Conservation (phyloP, 1,140 invertebrate species). For the Dysdera silvatica region DNA sequence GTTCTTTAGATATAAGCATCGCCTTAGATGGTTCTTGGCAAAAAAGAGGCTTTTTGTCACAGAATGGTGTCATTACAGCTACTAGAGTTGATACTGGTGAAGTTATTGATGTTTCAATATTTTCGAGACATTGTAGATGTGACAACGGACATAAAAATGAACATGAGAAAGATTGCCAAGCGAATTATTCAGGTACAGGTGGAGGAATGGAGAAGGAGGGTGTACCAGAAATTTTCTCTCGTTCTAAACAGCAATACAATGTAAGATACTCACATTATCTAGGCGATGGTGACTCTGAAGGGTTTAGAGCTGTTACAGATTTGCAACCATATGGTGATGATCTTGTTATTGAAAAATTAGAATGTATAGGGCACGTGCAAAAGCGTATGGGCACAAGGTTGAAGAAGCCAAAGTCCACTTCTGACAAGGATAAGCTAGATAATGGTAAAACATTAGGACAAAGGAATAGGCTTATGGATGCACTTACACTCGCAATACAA, state of each 20-base stretch:
- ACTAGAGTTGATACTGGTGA: slow-evolving; percentile 31
- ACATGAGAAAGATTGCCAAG: slow-evolving; percentile 11
- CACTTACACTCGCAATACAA: not conserved
- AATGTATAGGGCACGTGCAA: slow-evolving; percentile 2
- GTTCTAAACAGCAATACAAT: slow-evolving; percentile 13
- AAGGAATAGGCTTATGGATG: not conserved
- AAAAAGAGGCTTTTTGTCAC: slow-evolving; percentile 29
- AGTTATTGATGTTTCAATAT: slow-evolving; percentile 25
- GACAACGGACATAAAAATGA: slow-evolving; percentile 1
- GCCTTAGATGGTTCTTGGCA: slow-evolving; percentile 31
- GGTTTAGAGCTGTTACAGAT: slow-evolving; percentile 17
- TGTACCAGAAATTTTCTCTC: slow-evolving; percentile 26
- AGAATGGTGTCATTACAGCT: slow-evolving; percentile 27
- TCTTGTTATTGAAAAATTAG: not conserved
- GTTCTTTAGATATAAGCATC: slow-evolving; percentile 10
- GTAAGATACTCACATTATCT: slow-evolving; percentile 31
- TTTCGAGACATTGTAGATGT: slow-evolving; percentile 26
- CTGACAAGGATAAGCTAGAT: not conserved
- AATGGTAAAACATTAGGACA: not conserved
- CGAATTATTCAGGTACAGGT: slow-evolving; percentile 25
- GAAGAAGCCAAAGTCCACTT: not conserved
- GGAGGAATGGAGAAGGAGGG: slow-evolving; percentile 31
- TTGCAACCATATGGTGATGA: slow-evolving; percentile 26
- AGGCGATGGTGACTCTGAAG: slow-evolving; percentile 30
- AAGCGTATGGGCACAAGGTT: slow-evolving; percentile 4